phyloP scores from a whole-genome alignment of 1,140 invertebrate genomes.

The Ridgeia piscesae region DNA sequence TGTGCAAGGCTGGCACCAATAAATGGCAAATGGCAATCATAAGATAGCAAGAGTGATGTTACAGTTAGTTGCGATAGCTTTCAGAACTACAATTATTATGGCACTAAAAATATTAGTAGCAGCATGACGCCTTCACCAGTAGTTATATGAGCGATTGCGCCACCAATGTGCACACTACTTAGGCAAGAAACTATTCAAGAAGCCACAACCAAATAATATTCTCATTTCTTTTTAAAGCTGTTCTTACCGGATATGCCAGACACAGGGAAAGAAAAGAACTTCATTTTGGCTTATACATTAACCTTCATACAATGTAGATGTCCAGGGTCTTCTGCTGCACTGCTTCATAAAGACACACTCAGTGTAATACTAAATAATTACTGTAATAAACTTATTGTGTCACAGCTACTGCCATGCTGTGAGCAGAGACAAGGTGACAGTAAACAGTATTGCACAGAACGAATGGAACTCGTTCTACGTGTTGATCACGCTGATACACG shows the following conservation, averaged over 20 bases:
- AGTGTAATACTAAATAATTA: no score
- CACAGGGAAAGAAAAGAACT: not conserved
- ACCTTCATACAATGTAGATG: no score
- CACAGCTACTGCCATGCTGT: not conserved
- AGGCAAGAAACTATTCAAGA: not conserved
- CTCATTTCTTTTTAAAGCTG: not conserved
- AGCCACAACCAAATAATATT: not conserved
- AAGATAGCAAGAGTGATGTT: not conserved
- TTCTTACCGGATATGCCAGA: not conserved
- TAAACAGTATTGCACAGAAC: not conserved
- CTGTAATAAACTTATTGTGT: not conserved
- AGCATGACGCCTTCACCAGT: not conserved
- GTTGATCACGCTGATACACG: not conserved
- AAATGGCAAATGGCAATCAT: not conserved
- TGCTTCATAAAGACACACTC: not conserved
- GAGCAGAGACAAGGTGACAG: not conserved
- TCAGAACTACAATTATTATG: not conserved
- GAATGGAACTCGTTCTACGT: not conserved
- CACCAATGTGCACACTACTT: not conserved
- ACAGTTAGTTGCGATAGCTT: not conserved
- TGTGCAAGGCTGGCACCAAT: not conserved
- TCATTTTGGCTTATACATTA: not conserved
- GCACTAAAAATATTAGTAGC: not conserved
- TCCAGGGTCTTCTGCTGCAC: not conserved
- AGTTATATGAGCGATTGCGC: not conserved